Conservation (phyloP, 30 jellyfish, hydroid and myxozoan species). For the Cassiopea andromeda region DNA sequence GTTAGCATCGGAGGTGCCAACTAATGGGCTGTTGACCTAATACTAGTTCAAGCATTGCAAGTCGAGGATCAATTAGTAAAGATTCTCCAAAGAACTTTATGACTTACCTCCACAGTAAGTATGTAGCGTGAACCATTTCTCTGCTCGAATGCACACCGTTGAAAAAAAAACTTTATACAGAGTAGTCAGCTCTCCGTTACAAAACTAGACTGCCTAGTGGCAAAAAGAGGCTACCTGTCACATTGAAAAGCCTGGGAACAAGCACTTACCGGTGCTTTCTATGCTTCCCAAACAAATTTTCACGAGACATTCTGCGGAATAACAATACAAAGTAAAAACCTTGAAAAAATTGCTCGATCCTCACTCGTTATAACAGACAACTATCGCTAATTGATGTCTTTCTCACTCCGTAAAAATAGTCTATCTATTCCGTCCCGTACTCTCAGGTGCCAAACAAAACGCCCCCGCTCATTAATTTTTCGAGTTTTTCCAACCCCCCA, state of each 20-base stretch:
- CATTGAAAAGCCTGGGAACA: constrained; percentile 29
- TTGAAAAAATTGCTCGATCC: not conserved
- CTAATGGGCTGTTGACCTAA: not conserved
- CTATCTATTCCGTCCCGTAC: too few relatives aligned
- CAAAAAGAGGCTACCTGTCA: constrained; percentile 26
- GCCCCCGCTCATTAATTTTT: too few relatives aligned
- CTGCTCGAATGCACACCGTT: constrained; percentile 21
- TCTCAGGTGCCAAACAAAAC: too few relatives aligned
- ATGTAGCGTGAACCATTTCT: constrained; percentile 19
- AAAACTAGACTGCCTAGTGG: not conserved
- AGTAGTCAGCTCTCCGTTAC: not conserved
- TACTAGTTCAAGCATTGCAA: not conserved
- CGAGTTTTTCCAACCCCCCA: too few relatives aligned
- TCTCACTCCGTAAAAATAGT: too few relatives aligned
- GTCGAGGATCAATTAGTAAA: not conserved
- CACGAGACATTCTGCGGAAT: constrained; percentile 98
- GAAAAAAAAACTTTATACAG: constrained; percentile 7
- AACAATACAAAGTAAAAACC: constrained; percentile 21
- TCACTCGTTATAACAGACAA: not conserved
- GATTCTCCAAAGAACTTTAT: not conserved
- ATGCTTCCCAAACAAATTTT: constrained; percentile 87
- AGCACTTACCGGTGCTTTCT: constrained; percentile 99
- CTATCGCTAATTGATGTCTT: too few relatives aligned
- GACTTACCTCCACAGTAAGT: not conserved
- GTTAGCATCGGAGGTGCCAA: not conserved